phyloP scores from a whole-genome alignment of 2,888 invertebrate species.

The Minunthozetes semirufus region DNA sequence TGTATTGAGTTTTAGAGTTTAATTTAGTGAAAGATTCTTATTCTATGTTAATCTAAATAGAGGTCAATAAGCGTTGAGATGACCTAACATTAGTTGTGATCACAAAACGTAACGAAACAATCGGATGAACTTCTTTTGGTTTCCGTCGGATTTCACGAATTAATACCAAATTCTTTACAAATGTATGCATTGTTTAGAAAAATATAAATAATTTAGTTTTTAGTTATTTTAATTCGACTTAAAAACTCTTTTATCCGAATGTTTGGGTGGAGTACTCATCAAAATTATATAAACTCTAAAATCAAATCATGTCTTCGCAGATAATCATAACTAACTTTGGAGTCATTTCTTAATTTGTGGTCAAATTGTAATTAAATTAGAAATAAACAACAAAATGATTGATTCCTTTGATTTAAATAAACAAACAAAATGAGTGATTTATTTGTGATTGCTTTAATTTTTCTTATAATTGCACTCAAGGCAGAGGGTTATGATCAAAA shows the following conservation, averaged over 20 bases:
- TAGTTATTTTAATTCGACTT: no score
- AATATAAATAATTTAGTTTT: background rate
- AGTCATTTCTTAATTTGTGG: no score
- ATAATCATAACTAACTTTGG: no score
- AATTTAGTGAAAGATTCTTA: background rate
- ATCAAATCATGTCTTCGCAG: no score
- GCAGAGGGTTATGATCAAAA: background rate
- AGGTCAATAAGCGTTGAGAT: conserved; percentile 15
- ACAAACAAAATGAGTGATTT: background rate
- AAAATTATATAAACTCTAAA: no score
- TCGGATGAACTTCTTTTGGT: background rate
- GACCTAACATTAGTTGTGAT: background rate
- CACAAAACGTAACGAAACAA: conserved; percentile 13
- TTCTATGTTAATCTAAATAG: background rate
- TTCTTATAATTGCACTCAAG: background rate
- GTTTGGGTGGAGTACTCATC: no score
- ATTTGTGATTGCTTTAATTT: background rate
- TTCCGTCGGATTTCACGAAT: background rate
- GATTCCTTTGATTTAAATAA: background rate
- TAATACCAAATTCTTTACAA: background rate
- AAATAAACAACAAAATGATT: no score
- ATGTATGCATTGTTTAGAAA: background rate
- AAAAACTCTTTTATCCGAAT: no score
- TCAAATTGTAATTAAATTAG: no score
- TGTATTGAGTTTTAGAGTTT: background rate